Base-by-base conservation (phyloP, 2,797 vertebrate genomes). In the Taenioides sp. region DNA sequence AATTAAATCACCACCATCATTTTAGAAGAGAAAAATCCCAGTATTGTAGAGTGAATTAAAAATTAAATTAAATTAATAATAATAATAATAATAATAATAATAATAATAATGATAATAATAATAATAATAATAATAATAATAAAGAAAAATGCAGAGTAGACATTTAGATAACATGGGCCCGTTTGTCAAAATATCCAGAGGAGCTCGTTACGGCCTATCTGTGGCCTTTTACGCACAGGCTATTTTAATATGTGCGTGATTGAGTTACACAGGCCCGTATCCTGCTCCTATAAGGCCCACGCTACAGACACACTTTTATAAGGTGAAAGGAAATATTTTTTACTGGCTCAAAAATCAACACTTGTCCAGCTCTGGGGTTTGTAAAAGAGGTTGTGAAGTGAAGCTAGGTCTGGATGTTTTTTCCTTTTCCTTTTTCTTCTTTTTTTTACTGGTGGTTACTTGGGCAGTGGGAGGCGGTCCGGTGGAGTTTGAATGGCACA, bases 401-500 rank as follows among this genome's bases (percentile, higher is more conserved):
- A 79, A 75, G 79, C 74, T 68, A 69, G 75, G 74, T 79, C 68
- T 65, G 65, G 71, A 79, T 80, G 79, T 66, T 75, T 76, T 87
- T 87, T 65, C 84, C 85, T 47, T 16, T 65, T 27, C 23, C 22
- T 49, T 25, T 65, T 31, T 66, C 10, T 52, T 66, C 4, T 66
- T 66, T 66, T 66, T 66, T 66, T 84, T 86, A 81, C 82, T 87
- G 85, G 80, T 86, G 83, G 83, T 85, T 90, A 79, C 80, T 83
- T 82, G 81, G 82, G 73, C 79, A 52, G 81, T 79, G 76, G 85
- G 27, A 52, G 65, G 64, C 25, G 65, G 65, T n/a, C 47, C 40
- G 5, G 88, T 83, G 55, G 79, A 64, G 87, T 88, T 91, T 92
- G 92, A 92, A 90, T 90, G 89, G 90, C 89, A 92, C 88, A 78